These are phyloP conservation scores for Octonoba sinensis DNA, from an alignment of 2,888 invertebrate genomes.

Conservation along the genomic window DNA sequence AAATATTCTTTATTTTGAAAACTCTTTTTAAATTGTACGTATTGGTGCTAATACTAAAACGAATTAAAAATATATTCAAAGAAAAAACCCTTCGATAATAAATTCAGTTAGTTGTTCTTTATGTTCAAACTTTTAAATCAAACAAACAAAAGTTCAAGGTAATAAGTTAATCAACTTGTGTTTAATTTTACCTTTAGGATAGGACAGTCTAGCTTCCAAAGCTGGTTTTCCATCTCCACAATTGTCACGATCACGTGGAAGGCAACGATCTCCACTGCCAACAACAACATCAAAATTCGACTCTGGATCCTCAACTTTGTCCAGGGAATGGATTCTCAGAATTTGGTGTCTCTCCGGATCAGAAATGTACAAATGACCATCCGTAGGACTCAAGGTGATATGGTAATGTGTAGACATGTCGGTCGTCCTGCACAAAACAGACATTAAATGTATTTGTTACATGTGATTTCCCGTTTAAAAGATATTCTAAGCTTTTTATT, in stretches of 20 bases:
- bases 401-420: slow-evolving; percentile 96
- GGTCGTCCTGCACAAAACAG: slow-evolving; percentile 33
- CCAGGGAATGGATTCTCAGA: slow-evolving; percentile 85
- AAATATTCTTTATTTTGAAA: too few relatives aligned
- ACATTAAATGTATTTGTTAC: not conserved
- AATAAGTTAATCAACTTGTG: too few relatives aligned
- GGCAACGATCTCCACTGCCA: slow-evolving; percentile 93
- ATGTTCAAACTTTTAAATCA: too few relatives aligned
- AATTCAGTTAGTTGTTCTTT: too few relatives aligned
- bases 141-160: too few relatives aligned
- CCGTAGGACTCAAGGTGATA: slow-evolving; percentile 93
- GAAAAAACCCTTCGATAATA: too few relatives aligned
- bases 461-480: too few relatives aligned
- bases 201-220: slow-evolving; percentile 91
- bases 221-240: slow-evolving; percentile 97
- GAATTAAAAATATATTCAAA: too few relatives aligned
- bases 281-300: slow-evolving; percentile 95
- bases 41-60: too few relatives aligned
- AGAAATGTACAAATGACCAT: slow-evolving; percentile 93
- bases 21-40: too few relatives aligned
- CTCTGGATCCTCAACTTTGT: slow-evolving; percentile 86
- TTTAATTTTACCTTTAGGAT: slow-evolving; percentile 83
- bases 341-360: slow-evolving; percentile 96
- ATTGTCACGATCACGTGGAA: slow-evolving; percentile 92
- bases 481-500: too few relatives aligned